Base-by-base conservation (phyloP, 2,797 vertebrate genomes). In the Garrulus glandarius region DNA sequence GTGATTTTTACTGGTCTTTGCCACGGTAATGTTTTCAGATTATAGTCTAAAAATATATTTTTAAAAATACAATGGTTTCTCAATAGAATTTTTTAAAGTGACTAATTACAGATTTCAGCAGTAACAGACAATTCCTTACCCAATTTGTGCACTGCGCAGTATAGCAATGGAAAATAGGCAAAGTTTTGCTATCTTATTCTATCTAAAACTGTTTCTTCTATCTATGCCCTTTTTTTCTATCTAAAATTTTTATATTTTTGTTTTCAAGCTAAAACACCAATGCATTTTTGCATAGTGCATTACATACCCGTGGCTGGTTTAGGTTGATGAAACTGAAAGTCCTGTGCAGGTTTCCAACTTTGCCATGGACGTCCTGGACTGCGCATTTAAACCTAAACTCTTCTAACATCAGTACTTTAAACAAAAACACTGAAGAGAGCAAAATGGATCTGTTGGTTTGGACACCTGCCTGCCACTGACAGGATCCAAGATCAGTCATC, bases 371-470 rank as follows among this genome's bases (percentile, higher is more conserved):
- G 6, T 75, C 15, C 57, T 24, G 13, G 44, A 47, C 16, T 64
- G 14, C 6, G 14, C 5, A 8, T 56, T 57, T n/a, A 89, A 75
- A 70, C 22, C 15, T 15, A 24, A 78, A 50, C 23, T 80, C 34
- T 80, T 68, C 37, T 56, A 55, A 63, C 7, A 27, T 36, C 39
- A 43, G 19, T 87, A 68, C 9, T 67, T 82, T n/a, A 82, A 92
- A 24, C 13, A 55, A 32, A 41, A 36, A 0, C 1, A 29, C 8
- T 30, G n/a, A 55, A 78, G 75, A 32, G 0, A 63, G 11, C 5
- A 64, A 47, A 84, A 53, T 7, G 9, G 16, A 61, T 46, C 18
- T 61, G 16, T 55, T 75, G 43, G 20, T 81, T 74, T 89, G 39
- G 27, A 70, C 17, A 63, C 7, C 7, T 50, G 23, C 63, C 30